phyloP scores from a whole-genome alignment of 1,140 invertebrate species.

The Protaetia brevitarsis region DNA sequence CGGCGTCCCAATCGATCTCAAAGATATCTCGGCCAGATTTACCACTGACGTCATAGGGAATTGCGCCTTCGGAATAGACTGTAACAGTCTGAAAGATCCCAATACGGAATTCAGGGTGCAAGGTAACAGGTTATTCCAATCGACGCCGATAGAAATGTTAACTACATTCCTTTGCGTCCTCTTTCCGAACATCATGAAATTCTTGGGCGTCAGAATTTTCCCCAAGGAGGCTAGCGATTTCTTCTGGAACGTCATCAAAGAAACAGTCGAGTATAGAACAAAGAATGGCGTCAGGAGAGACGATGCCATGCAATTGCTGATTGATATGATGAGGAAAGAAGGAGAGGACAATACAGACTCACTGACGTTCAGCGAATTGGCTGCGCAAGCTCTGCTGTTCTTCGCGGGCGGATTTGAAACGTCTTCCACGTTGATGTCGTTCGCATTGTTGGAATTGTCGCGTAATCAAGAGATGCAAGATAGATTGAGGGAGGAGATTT shows the following conservation, averaged over 20 bases:
- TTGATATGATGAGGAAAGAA: constrained; percentile 24
- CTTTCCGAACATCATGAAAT: constrained; percentile 20
- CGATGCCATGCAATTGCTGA: constrained; percentile 34
- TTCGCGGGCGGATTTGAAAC: constrained; percentile 53
- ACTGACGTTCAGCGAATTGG: constrained; percentile 11
- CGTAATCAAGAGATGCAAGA: constrained; percentile 49
- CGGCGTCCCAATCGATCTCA: not conserved
- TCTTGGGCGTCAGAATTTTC: constrained; percentile 14
- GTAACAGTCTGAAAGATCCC: constrained; percentile 53
- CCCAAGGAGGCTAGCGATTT: constrained; percentile 30
- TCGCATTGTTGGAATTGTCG: constrained; percentile 51
- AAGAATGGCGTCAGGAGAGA: constrained; percentile 26
- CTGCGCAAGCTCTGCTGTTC: constrained; percentile 27
- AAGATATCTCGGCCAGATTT: constrained; percentile 47
- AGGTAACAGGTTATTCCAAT: constrained; percentile 43
- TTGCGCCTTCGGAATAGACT: constrained; percentile 57
- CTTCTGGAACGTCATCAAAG: constrained; percentile 30
- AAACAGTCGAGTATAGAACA: constrained; percentile 34
- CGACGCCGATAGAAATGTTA: not conserved
- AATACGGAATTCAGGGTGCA: constrained; percentile 52
- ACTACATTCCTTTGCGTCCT: not conserved
- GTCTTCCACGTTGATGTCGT: constrained; percentile 49
- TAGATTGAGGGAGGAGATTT: constrained; percentile 50
- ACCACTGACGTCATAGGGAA: constrained; percentile 57
- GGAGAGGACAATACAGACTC: not conserved